These are phyloP conservation scores for Sesamia nonagrioides DNA, from an alignment of 1,140 invertebrate genomes.

Conservation along the genomic window DNA sequence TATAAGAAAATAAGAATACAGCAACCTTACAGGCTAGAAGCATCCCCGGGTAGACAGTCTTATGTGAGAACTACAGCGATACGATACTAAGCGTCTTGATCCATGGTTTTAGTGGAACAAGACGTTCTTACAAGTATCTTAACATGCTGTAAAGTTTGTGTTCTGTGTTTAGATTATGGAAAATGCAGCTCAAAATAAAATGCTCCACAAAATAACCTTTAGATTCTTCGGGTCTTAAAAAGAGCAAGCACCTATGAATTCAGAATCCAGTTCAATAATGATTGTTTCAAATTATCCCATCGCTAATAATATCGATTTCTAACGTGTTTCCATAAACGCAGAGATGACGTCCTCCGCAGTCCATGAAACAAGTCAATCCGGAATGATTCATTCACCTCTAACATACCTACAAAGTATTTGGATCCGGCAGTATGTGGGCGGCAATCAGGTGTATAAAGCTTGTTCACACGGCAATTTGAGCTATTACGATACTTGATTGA, in stretches of 20 bases:
- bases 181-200: not conserved
- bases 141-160: constrained; percentile 48
- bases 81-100: constrained; percentile 47
- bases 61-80: constrained; percentile 45
- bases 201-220: not conserved
- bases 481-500: constrained; percentile 66
- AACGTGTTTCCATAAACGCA: constrained; percentile 43
- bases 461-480: constrained; percentile 69
- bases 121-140: constrained; percentile 30
- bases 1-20: constrained; percentile 13
- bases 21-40: constrained; percentile 23
- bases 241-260: not conserved
- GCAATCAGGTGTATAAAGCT: constrained; percentile 64
- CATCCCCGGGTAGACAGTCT: constrained; percentile 20
- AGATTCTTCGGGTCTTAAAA: not conserved
- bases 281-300: constrained; percentile 26
- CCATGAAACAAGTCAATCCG: constrained; percentile 43
- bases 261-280: not conserved
- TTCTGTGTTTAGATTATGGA: not conserved
- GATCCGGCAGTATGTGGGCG: constrained; percentile 64
- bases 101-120: constrained; percentile 38
- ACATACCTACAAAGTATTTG: constrained; percentile 53
- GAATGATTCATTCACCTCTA: constrained; percentile 61
- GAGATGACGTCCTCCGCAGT: constrained; percentile 47
- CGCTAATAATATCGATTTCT: constrained; percentile 35